These are phyloP conservation scores for Cyphomyrus discorhynchus DNA, from an alignment of 2,113 vertebrate genomes.

Conservation along the genomic window DNA sequence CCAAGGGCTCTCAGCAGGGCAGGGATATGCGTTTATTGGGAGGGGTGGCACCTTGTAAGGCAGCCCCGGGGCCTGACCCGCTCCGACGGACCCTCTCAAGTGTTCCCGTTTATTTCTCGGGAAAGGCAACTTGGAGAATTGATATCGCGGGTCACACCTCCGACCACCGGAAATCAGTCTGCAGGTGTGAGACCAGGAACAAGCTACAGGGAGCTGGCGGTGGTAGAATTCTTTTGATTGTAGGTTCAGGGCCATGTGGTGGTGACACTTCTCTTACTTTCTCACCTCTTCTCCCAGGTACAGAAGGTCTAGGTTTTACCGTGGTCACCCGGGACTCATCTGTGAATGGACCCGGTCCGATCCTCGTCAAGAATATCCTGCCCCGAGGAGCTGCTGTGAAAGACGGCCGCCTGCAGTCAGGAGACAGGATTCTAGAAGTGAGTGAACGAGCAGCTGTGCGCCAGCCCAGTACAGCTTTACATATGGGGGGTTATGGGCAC, in stretches of 20 bases:
- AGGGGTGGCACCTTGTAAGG: neutral
- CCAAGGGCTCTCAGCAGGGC: neutral
- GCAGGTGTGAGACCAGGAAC: neutral
- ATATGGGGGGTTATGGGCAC: neutral
- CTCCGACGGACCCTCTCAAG: neutral
- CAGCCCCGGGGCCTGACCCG: neutral
- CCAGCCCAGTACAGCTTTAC: neutral
- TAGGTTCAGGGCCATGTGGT: neutral
- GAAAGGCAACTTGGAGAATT: neutral
- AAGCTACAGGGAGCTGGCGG: neutral
- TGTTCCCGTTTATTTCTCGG: neutral
- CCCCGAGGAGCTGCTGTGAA: slow-evolving; percentile 89
- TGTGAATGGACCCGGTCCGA: slow-evolving; percentile 83
- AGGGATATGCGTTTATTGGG: neutral
- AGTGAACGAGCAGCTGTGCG: slow-evolving; percentile 16
- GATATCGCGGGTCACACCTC: neutral
- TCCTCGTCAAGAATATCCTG: slow-evolving; percentile 96
- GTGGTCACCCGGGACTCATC: slow-evolving; percentile 96
- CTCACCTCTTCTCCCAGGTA: slow-evolving; percentile 55
- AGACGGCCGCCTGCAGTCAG: slow-evolving; percentile 89
- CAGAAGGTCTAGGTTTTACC: slow-evolving; percentile 93
- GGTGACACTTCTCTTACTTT: neutral
- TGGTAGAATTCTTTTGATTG: neutral
- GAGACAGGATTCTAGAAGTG: slow-evolving; percentile 94
- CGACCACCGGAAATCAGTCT: neutral